Evolutionary conservation across 2,888 invertebrate species (phyloP), one percentile per base, ranked within the genome.

Genomic region (Meteorus colon): DNA sequence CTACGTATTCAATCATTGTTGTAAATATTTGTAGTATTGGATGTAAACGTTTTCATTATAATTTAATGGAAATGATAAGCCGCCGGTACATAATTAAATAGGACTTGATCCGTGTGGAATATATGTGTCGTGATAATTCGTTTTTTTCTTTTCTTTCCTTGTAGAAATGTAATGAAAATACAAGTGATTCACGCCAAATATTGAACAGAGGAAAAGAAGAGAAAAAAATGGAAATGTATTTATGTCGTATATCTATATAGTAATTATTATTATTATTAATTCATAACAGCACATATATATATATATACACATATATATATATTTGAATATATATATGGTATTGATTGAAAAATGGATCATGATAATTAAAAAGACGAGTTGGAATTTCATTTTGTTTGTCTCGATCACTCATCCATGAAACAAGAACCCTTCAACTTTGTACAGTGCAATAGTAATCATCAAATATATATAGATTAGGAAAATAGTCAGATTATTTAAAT

Each of bases 181-280:
- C 82, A 82, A 81, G 84, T 86, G 85, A 87, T 86, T 84, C 78
- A 84, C 82, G 84, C 87, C 87, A 87, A 87, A 87, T 86, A 86
- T 85, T 82, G 81, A 81, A 78, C 60, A 66, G 69, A 73, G 73
- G 14, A 69, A 74, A n/a, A 66, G 69, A 71, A 62, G 73, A 67
- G 79, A 77, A 76, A 70, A 59, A 55, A 74, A 75, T 71, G 76
- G 79, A 70, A 69, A 82, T 77, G 73, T 84, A 85, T 85, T 83
- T 84, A 83, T 84, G 81, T 81, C 80, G 78, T 82, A 84, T 81
- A 79, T 69, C 37, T 75, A 59, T 65, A 65, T 55, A 62, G 51
- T 69, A 48, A 68, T 69, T 74, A 68, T 51, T 48, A 69, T 63
- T 74, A 41, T 68, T 69, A 69, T 67, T 71, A 75, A 63, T 63